phyloP scores from a whole-genome alignment of 2,113 vertebrate genomes.

The Mellivora capensis region DNA sequence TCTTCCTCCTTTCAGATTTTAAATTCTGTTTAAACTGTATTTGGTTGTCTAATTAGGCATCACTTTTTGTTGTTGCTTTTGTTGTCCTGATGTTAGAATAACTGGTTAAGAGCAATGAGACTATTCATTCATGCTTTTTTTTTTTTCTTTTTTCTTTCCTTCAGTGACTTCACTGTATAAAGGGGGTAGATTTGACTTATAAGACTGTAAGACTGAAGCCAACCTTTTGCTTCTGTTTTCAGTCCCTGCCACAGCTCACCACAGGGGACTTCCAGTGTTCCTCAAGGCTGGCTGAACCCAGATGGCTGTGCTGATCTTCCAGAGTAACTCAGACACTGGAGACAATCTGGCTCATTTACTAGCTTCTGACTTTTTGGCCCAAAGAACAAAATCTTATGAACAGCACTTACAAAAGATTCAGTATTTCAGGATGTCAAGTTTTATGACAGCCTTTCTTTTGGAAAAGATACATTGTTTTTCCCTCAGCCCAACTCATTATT shows the following conservation, averaged over 20 bases:
- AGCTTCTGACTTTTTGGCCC: conserved; percentile 8
- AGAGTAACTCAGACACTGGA: background rate
- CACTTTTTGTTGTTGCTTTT: background rate
- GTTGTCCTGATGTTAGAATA: background rate
- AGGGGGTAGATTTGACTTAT: background rate
- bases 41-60: background rate
- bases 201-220: background rate
- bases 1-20: background rate
- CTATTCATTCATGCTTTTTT: background rate
- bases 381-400: conserved; percentile 41
- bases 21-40: background rate
- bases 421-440: background rate
- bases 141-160: background rate
- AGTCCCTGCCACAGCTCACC: background rate
- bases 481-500: background rate
- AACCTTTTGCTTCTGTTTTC: background rate
- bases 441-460: background rate
- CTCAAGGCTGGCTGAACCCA: background rate
- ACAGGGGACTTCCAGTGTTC: background rate
- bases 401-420: background rate
- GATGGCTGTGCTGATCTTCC: background rate
- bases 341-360: conserved; percentile 45
- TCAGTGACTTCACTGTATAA: background rate
- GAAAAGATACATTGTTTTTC: background rate
- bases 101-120: background rate